These are phyloP conservation scores for Sebastes itinus DNA, from an alignment of 2,797 vertebrate genomes.

Conservation along the genomic window DNA sequence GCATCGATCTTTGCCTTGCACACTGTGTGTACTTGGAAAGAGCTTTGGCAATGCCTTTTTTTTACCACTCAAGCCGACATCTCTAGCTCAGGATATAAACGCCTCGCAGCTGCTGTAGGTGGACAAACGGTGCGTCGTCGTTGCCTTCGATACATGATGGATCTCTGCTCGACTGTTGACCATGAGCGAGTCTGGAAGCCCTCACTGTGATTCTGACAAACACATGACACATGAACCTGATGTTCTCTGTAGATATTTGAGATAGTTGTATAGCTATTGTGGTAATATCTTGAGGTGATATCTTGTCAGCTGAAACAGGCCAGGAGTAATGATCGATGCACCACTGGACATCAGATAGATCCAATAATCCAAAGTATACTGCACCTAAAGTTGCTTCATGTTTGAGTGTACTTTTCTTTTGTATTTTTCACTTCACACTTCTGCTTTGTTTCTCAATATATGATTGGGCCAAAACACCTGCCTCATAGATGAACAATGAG, in stretches of 20 bases:
- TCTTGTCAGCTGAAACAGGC: neutral
- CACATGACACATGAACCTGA: neutral
- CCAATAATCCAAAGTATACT: neutral
- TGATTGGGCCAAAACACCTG: neutral
- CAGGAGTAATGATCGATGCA: slow-evolving; percentile 21
- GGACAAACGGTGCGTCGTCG: neutral
- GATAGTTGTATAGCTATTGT: neutral
- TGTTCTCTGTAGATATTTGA: neutral
- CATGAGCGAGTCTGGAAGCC: neutral
- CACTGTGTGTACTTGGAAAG: neutral
- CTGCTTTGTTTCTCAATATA: neutral
- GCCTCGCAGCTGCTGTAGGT: neutral
- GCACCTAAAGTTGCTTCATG: neutral
- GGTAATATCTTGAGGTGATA: slow-evolving; percentile 4
- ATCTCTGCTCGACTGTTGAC: slow-evolving; percentile 6
- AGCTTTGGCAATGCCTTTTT: neutral
- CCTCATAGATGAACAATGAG: neutral
- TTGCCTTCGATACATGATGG: neutral
- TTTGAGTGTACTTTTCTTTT: neutral
- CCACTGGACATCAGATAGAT: neutral
- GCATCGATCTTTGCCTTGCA: neutral
- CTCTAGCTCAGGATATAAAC: neutral
- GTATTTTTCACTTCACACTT: neutral
- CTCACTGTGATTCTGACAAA: neutral
- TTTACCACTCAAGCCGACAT: neutral